Conservation (phyloP, 2,888 invertebrate species). For the Agrochola circellaris region DNA sequence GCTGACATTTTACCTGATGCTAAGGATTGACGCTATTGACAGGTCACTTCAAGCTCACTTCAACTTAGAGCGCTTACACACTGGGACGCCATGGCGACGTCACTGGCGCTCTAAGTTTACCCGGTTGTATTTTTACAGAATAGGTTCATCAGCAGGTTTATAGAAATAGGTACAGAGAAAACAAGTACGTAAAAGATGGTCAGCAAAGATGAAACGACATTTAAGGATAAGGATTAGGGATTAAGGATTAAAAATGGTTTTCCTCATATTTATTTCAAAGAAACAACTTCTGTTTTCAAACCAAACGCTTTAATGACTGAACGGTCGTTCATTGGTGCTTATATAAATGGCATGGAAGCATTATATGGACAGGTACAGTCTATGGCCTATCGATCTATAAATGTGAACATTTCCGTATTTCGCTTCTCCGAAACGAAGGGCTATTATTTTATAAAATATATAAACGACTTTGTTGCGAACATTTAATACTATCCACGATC, state of each 20-base stretch:
- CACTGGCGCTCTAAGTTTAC: too few relatives aligned
- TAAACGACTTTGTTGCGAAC: slow-evolving; percentile 30
- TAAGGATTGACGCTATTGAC: too few relatives aligned
- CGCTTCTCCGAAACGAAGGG: background rate
- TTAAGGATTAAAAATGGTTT: background rate
- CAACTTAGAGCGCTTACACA: too few relatives aligned
- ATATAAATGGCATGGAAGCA: background rate
- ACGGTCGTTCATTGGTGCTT: background rate
- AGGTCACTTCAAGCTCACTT: too few relatives aligned
- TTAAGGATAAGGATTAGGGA: background rate
- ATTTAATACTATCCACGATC: slow-evolving; percentile 18
- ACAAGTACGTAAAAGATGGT: too few relatives aligned
- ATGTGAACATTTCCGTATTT: background rate
- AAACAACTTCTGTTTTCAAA: background rate
- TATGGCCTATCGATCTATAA: background rate
- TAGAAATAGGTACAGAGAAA: too few relatives aligned
- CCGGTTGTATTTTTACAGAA: too few relatives aligned
- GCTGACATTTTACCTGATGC: too few relatives aligned
- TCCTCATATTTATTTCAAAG: background rate
- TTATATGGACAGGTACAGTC: background rate
- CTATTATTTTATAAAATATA: background rate
- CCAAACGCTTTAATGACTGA: too few relatives aligned
- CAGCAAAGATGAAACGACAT: background rate
- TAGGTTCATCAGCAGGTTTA: too few relatives aligned
- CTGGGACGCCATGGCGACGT: too few relatives aligned